Conservation (phyloP, 2,113 vertebrate genomes). For the Alethe castanea region DNA sequence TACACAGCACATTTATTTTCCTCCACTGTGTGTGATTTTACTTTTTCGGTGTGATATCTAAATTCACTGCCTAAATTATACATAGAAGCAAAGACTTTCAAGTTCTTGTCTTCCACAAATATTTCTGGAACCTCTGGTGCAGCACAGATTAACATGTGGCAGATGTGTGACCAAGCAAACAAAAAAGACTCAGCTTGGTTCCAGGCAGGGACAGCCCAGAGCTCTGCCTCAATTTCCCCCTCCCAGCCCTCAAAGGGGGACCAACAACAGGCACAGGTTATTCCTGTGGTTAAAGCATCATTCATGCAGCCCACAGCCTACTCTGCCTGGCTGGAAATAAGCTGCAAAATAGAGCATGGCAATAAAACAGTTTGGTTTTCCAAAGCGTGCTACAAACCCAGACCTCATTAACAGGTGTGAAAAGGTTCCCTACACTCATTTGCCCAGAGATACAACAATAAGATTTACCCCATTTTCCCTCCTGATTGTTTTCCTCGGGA, state of each 20-base stretch:
- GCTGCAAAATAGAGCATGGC: background rate
- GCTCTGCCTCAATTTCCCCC: background rate
- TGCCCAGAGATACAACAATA: background rate
- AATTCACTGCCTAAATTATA: background rate
- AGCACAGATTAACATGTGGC: background rate
- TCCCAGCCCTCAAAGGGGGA: background rate
- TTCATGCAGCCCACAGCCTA: accelerated
- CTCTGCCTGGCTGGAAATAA: background rate
- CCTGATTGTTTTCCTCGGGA: background rate
- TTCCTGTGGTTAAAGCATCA: background rate
- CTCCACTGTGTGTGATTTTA: background rate
- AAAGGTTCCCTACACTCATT: background rate
- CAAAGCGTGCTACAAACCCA: background rate
- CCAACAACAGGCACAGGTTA: background rate
- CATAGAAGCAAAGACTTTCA: background rate
- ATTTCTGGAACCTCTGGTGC: background rate
- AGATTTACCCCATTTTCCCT: background rate
- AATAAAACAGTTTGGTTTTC: background rate
- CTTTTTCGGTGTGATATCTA: background rate
- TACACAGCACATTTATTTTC: background rate
- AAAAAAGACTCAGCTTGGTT: too few relatives aligned
- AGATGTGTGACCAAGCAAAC: background rate
- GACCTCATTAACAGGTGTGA: accelerated
- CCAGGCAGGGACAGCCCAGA: background rate
- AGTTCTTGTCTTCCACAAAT: background rate